These are phyloP conservation scores for Bergia sp. DNA, from an alignment of 92 coral and sea anemone species.

Conservation along the genomic window DNA sequence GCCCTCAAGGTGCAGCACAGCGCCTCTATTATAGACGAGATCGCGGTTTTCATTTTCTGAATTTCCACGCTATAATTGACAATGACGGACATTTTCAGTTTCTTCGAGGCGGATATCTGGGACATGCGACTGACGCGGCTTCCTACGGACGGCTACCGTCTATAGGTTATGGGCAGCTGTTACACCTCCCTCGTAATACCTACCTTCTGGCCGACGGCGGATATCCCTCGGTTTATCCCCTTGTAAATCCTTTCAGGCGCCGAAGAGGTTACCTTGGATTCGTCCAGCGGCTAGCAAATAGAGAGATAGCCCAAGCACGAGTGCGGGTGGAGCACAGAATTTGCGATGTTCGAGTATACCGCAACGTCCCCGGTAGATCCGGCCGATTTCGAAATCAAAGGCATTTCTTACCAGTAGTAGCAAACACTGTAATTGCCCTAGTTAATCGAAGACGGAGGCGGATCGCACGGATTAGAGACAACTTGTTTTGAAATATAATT, in stretches of 20 bases:
- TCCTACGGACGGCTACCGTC: slow-evolving; percentile 25
- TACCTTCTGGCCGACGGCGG: slow-evolving; percentile 54
- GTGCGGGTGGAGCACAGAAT: slow-evolving; percentile 48
- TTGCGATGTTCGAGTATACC: slow-evolving; percentile 25
- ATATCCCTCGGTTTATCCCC: slow-evolving; percentile 57
- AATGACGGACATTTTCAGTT: slow-evolving; percentile 24
- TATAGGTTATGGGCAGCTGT: slow-evolving; percentile 31
- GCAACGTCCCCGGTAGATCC: slow-evolving; percentile 38
- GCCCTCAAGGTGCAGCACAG: slow-evolving; percentile 32
- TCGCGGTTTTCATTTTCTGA: slow-evolving; percentile 43
- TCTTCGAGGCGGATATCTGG: slow-evolving; percentile 12
- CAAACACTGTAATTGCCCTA: slow-evolving; percentile 15
- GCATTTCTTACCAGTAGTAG: slow-evolving; percentile 16
- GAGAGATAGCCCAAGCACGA: background rate
- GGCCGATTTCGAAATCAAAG: slow-evolving; percentile 37
- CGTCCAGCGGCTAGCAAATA: slow-evolving; percentile 11
- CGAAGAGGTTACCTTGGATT: slow-evolving; percentile 2
- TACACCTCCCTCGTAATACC: slow-evolving; percentile 25
- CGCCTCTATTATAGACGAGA: slow-evolving; percentile 45
- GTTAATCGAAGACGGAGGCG: slow-evolving; percentile 1
- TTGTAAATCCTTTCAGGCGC: slow-evolving; percentile 49
- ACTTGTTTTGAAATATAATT: background rate
- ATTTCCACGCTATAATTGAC: slow-evolving; percentile 43
- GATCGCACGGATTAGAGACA: background rate
- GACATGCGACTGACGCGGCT: slow-evolving; percentile 46